Evolutionary conservation across 1,140 invertebrate species (phyloP).

Genomic region (Aphelinus certus): DNA sequence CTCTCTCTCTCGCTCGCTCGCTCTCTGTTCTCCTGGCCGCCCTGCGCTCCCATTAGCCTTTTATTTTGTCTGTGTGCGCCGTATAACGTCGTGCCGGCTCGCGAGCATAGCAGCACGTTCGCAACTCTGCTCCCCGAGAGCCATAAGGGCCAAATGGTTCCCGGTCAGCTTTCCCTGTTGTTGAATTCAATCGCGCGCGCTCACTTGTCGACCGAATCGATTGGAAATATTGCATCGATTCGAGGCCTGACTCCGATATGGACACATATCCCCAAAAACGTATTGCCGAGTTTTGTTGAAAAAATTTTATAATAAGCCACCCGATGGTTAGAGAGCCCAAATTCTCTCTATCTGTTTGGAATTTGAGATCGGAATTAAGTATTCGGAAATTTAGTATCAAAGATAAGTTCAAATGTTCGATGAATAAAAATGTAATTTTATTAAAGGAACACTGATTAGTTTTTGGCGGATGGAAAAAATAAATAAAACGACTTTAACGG

Average conservation of each 20-base stretch:
- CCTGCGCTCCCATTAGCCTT: conserved; percentile 46
- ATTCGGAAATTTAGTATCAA: too few species aligned
- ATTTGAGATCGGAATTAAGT: not conserved
- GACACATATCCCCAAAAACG: too few species aligned
- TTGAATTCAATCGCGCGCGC: not conserved
- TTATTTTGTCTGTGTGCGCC: conserved; percentile 59
- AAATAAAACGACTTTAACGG: conserved; percentile 3
- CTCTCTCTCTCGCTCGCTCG: too few species aligned
- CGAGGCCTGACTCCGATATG: too few species aligned
- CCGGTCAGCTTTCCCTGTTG: conserved; percentile 52
- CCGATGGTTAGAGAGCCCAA: too few species aligned
- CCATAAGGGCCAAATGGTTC: conserved; percentile 57
- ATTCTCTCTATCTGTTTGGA: not conserved
- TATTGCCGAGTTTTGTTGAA: too few species aligned
- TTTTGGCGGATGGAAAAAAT: not conserved
- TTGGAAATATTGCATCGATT: too few species aligned
- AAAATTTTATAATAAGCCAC: too few species aligned
- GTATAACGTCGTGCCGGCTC: conserved; percentile 35
- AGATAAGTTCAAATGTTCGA: not conserved
- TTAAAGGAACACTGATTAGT: conserved; percentile 1
- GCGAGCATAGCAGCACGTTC: conserved; percentile 3
- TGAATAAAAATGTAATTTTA: not conserved
- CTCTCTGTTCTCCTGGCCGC: not conserved
- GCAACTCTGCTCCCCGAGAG: not conserved
- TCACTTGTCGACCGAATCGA: too few species aligned